Base-by-base conservation (phyloP, 1,140 invertebrate species). In the Dendroctonus valens region DNA sequence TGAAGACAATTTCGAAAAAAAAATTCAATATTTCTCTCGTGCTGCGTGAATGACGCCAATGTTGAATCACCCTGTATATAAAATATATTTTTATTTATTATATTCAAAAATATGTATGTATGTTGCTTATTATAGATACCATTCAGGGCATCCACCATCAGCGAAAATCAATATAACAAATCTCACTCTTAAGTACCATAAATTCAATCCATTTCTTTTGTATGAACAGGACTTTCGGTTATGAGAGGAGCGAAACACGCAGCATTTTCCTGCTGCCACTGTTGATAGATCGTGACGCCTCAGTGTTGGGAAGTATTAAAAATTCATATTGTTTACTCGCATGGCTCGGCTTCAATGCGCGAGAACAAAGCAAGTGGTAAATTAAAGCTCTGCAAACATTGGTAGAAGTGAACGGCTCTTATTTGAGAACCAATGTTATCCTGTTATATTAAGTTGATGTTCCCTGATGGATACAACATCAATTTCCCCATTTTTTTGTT, bases 251-350 rank as follows among this genome's bases (percentile, higher is more conserved):
- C 58, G 58, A 37, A 49, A 5, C 39, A 58, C 58, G 58, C 58
- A 59, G 12, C 26, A 49, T 48, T 59, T 46, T 59, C 26, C 46
- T 38, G 14, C 15, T 49, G 58, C 7, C 11, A 26, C 58, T 59
- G 58, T 59, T 59, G 58, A 59, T 59, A 59, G 58, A 59, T 42
- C 58, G 58, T 59, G 58, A 59, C 58, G 46, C 40, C 46, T 59
- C 41, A 42, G 58, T 59, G 58, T 59, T 59, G 44, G 14, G 37
- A 59, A 59, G 58, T 59, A 59, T 59, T 59, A 59, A 59, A 59
- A 59, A 59, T 49, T 59, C 58, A 59, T 59, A 59, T 49, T 59
- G 58, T 59, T 59, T 59, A 59, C 58, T 59, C 26, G 58, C 42
- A 59, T 15, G 42, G 58, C 38, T 26, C 41, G 14, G 41, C 58